A percentile compares a stretch with the other conserved stretches of the same genome.
Evolutionary conservation across 2,888 invertebrate genomes (phyloP).

Genomic region (Calliphora vomitoria): DNA sequence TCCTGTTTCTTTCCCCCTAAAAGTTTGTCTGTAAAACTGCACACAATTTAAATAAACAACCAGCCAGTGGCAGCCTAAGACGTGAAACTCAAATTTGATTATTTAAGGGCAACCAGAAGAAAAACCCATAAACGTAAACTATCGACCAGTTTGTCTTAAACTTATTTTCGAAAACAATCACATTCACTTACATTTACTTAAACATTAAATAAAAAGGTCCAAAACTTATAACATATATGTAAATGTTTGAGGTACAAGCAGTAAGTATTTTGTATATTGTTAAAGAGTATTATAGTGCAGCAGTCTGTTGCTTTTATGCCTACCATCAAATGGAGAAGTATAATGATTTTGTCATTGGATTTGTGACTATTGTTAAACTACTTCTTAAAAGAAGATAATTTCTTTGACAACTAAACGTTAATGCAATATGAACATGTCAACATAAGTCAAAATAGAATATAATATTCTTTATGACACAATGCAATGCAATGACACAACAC

Average conservation of each 20-base stretch:
- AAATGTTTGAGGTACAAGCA: neutral
- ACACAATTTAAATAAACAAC: constrained; percentile 43
- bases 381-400: too few relatives aligned
- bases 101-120: neutral
- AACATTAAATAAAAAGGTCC: constrained; percentile 7
- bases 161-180: neutral
- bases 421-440: too few relatives aligned
- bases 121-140: constrained; percentile 70
- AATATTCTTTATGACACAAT: too few relatives aligned
- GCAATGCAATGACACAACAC: too few relatives aligned
- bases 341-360: too few relatives aligned
- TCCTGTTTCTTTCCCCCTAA: constrained; percentile 3
- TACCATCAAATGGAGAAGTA: too few relatives aligned
- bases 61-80: neutral
- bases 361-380: too few relatives aligned
- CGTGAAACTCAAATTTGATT: neutral
- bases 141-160: constrained; percentile 44
- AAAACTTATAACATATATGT: constrained; percentile 9
- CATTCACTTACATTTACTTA: neutral
- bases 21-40: neutral
- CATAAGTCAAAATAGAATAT: too few relatives aligned
- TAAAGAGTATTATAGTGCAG: neutral
- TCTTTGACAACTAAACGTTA: too few relatives aligned
- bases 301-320: too few relatives aligned
- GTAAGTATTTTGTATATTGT: neutral